These are phyloP conservation scores for Hepsetus odoe DNA, from an alignment of 2,113 vertebrate genomes.

Conservation along the genomic window DNA sequence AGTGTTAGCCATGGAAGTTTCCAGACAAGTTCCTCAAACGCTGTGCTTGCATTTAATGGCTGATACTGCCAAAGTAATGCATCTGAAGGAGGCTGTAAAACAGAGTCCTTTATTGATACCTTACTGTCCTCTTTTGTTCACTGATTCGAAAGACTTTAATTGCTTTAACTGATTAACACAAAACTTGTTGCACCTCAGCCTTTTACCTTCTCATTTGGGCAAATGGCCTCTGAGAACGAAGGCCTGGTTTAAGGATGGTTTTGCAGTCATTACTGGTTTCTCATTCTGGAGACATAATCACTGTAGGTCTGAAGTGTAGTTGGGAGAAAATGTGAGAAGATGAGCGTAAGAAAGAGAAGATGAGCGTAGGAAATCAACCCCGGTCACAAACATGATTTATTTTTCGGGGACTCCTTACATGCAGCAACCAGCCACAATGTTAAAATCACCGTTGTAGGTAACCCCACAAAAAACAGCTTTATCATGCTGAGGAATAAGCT, in stretches of 20 bases:
- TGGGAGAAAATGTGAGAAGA: not conserved
- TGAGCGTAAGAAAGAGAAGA: not conserved
- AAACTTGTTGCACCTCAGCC: slow-evolving; percentile 40
- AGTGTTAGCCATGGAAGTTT: not conserved
- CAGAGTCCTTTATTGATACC: not conserved
- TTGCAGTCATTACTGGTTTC: slow-evolving; percentile 15
- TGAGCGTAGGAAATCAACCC: not conserved
- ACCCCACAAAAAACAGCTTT: too few relatives aligned
- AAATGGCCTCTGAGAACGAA: slow-evolving; percentile 17
- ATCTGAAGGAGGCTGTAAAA: not conserved
- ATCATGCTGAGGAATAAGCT: too few relatives aligned
- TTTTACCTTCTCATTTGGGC: slow-evolving; percentile 53
- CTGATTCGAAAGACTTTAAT: slow-evolving; percentile 55
- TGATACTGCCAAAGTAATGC: not conserved
- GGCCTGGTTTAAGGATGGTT: not conserved
- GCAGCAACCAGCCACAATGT: too few relatives aligned
- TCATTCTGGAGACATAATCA: slow-evolving; percentile 42
- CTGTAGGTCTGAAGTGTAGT: not conserved
- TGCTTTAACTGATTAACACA: slow-evolving; percentile 58
- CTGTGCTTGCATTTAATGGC: not conserved
- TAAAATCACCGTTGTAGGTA: too few relatives aligned
- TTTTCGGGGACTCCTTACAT: not conserved
- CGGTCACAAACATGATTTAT: not conserved
- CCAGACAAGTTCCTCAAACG: slow-evolving; percentile 7
- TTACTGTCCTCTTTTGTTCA: slow-evolving; percentile 21